Evolutionary conservation across 1,140 invertebrate genomes (phyloP).

Genomic region (Trachelipus rathkii): DNA sequence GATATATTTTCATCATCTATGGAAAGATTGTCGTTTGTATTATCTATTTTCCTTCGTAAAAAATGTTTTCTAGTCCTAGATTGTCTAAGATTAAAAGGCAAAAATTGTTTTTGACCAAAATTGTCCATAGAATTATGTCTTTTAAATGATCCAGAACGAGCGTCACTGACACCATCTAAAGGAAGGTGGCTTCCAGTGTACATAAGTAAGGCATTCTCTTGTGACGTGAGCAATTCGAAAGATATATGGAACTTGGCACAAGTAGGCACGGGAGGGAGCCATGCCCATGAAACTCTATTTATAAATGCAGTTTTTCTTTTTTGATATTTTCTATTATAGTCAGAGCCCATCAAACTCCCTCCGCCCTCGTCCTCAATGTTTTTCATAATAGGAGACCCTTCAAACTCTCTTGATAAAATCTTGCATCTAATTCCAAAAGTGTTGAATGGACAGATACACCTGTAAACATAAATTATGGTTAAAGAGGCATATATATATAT

Average conservation of each 20-base stretch:
- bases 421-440: conserved; percentile 25
- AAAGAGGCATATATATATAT: no score
- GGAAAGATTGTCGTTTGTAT: no score
- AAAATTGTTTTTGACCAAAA: background rate
- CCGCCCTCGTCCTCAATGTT: background rate
- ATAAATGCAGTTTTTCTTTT: no score
- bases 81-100: background rate
- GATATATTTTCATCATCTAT: no score
- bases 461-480: background rate
- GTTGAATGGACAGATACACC: conserved; percentile 23
- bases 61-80: background rate
- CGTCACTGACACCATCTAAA: background rate
- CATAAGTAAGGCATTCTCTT: conserved; percentile 4
- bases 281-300: background rate
- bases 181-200: background rate
- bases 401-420: conserved; percentile 19
- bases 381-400: background rate
- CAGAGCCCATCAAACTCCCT: background rate
- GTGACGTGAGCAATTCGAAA: conserved; percentile 17
- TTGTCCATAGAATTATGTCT: background rate
- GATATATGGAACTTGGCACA: conserved; percentile 22
- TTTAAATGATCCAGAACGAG: background rate
- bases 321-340: no score
- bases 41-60: background rate
- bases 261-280: conserved; percentile 21